These are phyloP conservation scores for Orussus abietinus DNA, from an alignment of 1,140 invertebrate genomes.

Conservation along the genomic window DNA sequence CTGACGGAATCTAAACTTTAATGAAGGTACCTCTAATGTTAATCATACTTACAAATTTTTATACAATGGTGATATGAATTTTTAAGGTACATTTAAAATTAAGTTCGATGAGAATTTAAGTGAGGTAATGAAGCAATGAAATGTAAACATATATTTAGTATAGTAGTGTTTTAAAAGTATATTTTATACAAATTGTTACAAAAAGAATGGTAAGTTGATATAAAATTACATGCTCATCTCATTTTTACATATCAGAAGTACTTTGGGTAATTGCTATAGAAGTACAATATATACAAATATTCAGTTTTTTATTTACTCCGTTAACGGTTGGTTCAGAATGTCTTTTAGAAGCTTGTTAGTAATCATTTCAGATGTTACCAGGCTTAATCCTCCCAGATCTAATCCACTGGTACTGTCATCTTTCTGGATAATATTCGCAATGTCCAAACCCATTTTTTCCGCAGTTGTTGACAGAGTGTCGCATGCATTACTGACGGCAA, in stretches of 20 bases:
- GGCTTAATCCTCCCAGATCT: slow-evolving; percentile 2
- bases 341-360: slow-evolving; percentile 4
- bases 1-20: slow-evolving; percentile 86
- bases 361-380: slow-evolving; percentile 6
- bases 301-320: neutral
- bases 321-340: slow-evolving; percentile 3
- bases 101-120: slow-evolving; percentile 2
- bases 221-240: slow-evolving; percentile 1
- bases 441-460: slow-evolving; percentile 17
- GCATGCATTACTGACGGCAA: slow-evolving; percentile 23
- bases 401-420: slow-evolving; percentile 6
- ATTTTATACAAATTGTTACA: slow-evolving; percentile 4
- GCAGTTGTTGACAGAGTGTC: slow-evolving; percentile 17
- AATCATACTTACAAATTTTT: too few relatives aligned
- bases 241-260: neutral
- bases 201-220: slow-evolving; percentile 5
- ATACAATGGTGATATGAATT: neutral
- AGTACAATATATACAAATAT: neutral
- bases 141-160: slow-evolving; percentile 5
- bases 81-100: neutral
- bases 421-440: slow-evolving; percentile 2
- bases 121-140: neutral
- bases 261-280: neutral
- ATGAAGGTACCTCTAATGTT: slow-evolving; percentile 29
- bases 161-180: slow-evolving; percentile 8